Base-by-base conservation (phyloP, 2,113 vertebrate genomes). In the Danionella cerebrum region DNA sequence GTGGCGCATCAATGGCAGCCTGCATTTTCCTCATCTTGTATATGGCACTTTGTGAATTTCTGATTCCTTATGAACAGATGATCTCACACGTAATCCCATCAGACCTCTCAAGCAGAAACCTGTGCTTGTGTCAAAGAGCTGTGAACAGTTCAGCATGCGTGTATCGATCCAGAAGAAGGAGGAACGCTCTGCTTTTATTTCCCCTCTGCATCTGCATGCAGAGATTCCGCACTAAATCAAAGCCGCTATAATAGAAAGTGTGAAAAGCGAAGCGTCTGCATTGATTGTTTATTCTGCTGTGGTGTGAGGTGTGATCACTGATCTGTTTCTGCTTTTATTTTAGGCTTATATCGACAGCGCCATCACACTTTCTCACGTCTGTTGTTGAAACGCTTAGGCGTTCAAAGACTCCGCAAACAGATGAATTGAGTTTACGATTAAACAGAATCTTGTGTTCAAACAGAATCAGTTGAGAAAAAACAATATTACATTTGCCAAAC, bases 71-170 rank as follows among this genome's bases (percentile, higher is more conserved):
- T 68, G 53, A 29, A 42, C 22, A 6, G 16, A 54, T 71, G 57
- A 71, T 48, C 47, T 68, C 55, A 9, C 41, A 5, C 65, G 62
- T 69, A 71, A 63, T 68, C 36, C 31, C 52, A 64, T 64, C 27
- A 58, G 59, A 31, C 45, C 29, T 18, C 3, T 41, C 24, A 24
- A 35, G 71, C 50, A 29, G 27, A 55, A 63, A 36, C 33, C 22
- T 62, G 38, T 41, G 45, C 27, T 19, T 57, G 52, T 53, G 67
- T 54, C 14, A 58, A 63, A 60, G 48, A 27, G 44, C 22, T 19
- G 29, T 47, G 27, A 60, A 58, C 16, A 45, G 9, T 45, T 66
- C 6, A 24, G 53, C 24, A 27, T 16, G 13, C 51, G 60, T 21
- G 44, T 54, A 47, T 58, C 38, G n/a, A 65, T 69, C 58, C 36